phyloP scores from a whole-genome alignment of 2,797 vertebrate genomes.

The Lithobates sylvaticus region DNA sequence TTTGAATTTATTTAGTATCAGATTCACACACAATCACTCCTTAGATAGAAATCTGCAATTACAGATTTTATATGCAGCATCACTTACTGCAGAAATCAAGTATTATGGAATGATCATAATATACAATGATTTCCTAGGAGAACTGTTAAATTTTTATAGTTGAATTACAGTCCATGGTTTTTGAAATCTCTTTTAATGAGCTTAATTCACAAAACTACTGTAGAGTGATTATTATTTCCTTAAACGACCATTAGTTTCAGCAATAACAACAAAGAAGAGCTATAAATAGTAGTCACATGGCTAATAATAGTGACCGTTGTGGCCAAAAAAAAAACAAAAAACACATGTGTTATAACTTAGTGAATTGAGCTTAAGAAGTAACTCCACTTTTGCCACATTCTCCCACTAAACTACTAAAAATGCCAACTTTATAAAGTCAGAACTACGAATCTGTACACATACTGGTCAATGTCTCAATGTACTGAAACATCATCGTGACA shows the following conservation, averaged over 20 bases:
- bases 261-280: background rate
- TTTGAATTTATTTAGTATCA: background rate
- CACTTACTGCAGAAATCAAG: background rate
- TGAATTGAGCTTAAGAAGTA: too few relatives aligned
- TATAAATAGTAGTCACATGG: background rate
- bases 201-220: background rate
- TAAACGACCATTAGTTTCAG: background rate
- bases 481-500: too few relatives aligned
- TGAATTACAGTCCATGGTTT: background rate
- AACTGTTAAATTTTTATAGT: background rate
- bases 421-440: too few relatives aligned
- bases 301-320: background rate
- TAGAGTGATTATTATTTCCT: background rate
- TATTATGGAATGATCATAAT: background rate
- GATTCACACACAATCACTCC: background rate
- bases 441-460: too few relatives aligned
- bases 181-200: background rate
- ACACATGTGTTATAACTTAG: too few relatives aligned
- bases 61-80: background rate
- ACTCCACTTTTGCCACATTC: too few relatives aligned
- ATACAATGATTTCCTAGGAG: background rate
- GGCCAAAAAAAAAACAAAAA: too few relatives aligned
- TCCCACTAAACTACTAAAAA: too few relatives aligned
- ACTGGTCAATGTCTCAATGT: too few relatives aligned
- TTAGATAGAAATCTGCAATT: background rate